A percentile compares a stretch with the other conserved stretches of the same genome.
phyloP scores from a whole-genome alignment of 2,888 invertebrate genomes.

The Caenorhabditis sp. region DNA sequence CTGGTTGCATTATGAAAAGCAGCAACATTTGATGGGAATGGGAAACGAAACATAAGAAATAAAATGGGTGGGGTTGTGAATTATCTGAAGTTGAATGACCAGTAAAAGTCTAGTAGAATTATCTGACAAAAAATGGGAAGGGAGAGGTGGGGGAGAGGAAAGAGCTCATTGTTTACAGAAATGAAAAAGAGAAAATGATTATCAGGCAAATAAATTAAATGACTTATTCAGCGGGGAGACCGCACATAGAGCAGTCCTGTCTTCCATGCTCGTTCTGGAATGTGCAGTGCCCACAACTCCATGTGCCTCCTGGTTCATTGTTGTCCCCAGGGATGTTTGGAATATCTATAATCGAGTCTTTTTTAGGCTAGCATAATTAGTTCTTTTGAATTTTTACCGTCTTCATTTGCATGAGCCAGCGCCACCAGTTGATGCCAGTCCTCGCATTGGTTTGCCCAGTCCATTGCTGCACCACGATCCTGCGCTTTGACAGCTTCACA shows the following conservation, averaged over 20 bases:
- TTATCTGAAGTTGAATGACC: slow-evolving; percentile 28
- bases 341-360: slow-evolving; percentile 30
- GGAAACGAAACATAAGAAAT: slow-evolving; percentile 1
- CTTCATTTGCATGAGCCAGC: slow-evolving; percentile 52
- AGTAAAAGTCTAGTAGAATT: slow-evolving; percentile 45
- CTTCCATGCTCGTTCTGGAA: slow-evolving; percentile 75
- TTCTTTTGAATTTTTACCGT: slow-evolving; percentile 4
- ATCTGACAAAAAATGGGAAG: slow-evolving; percentile 2
- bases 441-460: slow-evolving; percentile 74
- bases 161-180: slow-evolving; percentile 18
- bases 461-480: slow-evolving; percentile 74
- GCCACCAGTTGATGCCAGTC: slow-evolving; percentile 72
- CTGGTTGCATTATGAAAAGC: slow-evolving; percentile 7
- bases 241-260: slow-evolving; percentile 80
- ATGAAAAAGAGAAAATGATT: not conserved
- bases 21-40: not conserved
- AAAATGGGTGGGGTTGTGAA: not conserved
- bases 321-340: slow-evolving; percentile 29
- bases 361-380: not conserved
- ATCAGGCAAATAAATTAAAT: slow-evolving; percentile 6
- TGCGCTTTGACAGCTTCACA: slow-evolving; percentile 69
- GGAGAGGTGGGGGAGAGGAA: not conserved
- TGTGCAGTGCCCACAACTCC: slow-evolving; percentile 80
- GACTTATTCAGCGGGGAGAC: slow-evolving; percentile 70
- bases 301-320: slow-evolving; percentile 41